These are phyloP conservation scores for Ailurus styani DNA, from an alignment of 2,113 vertebrate species.

Conservation along the genomic window DNA sequence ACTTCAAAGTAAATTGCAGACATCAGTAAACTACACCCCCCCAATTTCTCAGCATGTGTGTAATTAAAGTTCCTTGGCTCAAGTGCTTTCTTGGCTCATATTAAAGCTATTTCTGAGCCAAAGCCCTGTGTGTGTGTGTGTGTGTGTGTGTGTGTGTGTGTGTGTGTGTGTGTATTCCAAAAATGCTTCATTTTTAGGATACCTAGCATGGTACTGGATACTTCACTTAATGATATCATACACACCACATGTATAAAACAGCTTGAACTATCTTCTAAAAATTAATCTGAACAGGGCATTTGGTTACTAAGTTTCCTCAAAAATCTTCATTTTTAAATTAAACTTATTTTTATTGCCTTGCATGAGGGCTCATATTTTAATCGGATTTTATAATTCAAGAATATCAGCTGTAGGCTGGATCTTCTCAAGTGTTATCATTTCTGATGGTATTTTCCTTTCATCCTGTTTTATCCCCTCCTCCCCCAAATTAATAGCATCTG, in stretches of 20 bases:
- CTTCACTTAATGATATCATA: not conserved
- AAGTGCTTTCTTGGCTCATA: not conserved
- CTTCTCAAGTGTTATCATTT: not conserved
- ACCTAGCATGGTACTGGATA: not conserved
- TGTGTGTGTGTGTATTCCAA: not conserved
- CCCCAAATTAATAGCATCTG: not conserved
- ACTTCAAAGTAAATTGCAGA: not conserved
- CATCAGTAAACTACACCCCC: not conserved
- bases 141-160: not conserved
- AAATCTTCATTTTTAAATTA: not conserved
- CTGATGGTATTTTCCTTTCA: not conserved
- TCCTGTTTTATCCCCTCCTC: not conserved
- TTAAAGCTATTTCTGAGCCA: not conserved
- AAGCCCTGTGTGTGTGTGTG: not conserved
- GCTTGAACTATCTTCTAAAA: not conserved
- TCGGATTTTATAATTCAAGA: not conserved
- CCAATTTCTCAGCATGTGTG: not conserved
- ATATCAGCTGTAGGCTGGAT: not conserved
- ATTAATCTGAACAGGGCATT: not conserved
- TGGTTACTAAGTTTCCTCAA: not conserved
- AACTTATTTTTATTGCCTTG: not conserved
- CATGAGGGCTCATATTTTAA: not conserved
- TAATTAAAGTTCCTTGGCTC: not conserved
- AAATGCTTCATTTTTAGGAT: not conserved
- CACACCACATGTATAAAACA: not conserved